phyloP scores from a whole-genome alignment of 2,888 invertebrate species.

The Falcaria lacertinaria region DNA sequence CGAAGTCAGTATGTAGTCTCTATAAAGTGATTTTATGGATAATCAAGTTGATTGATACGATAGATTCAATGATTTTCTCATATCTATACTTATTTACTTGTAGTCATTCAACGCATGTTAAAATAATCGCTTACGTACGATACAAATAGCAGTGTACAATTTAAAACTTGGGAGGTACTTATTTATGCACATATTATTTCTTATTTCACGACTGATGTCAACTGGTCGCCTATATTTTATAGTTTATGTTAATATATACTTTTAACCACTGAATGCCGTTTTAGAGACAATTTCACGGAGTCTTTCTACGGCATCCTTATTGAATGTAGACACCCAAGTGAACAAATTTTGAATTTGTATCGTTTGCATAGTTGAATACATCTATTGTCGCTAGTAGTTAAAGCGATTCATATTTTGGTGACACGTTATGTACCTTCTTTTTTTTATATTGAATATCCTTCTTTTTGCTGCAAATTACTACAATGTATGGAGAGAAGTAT shows the following conservation, averaged over 20 bases:
- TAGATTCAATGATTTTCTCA: no score
- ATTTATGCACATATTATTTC: constrained; percentile 28
- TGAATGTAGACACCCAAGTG: constrained; percentile 36
- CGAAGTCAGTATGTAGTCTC: no score
- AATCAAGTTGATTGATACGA: no score
- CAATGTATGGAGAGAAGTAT: no score
- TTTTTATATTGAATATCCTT: no score
- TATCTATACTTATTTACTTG: no score
- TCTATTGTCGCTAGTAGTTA: constrained; percentile 12
- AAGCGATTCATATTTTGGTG: constrained; percentile 7
- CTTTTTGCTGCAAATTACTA: no score
- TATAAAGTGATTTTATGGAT: no score
- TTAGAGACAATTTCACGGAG: constrained; percentile 53
- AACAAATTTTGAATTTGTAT: constrained; percentile 24
- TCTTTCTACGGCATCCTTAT: constrained; percentile 40
- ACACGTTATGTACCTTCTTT: constrained; percentile 7
- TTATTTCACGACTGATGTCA: constrained; percentile 28
- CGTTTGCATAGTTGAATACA: constrained; percentile 23
- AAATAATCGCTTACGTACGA: no score
- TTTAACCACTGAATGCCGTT: constrained; percentile 40
- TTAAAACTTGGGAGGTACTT: no score
- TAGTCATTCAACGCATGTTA: no score
- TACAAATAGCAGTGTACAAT: no score
- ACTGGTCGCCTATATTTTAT: constrained; percentile 16
- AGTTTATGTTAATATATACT: constrained; percentile 33